phyloP scores from a whole-genome alignment of 1,140 invertebrate genomes.

The Drosophila cardini region DNA sequence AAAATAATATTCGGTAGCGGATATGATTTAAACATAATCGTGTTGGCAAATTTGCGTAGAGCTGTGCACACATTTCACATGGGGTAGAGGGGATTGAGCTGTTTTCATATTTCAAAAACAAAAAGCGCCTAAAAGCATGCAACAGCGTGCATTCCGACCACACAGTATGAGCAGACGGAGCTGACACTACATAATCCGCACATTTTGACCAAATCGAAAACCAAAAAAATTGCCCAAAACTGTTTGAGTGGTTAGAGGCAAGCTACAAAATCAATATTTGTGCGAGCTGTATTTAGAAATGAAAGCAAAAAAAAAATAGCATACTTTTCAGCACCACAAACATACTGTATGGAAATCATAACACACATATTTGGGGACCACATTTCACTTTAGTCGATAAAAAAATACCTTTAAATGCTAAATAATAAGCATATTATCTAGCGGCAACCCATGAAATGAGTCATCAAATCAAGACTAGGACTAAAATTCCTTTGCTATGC shows the following conservation, averaged over 20 bases:
- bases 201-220: constrained; percentile 34
- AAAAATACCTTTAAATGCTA: constrained; percentile 3
- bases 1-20: constrained; percentile 65
- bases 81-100: neutral
- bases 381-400: neutral
- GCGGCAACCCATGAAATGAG: constrained; percentile 26
- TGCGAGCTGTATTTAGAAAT: neutral
- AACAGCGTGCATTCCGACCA: constrained; percentile 27
- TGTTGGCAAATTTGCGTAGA: constrained; percentile 24
- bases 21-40: constrained; percentile 75
- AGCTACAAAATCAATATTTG: constrained; percentile 15
- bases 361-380: neutral
- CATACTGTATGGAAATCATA: neutral
- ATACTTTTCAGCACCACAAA: constrained; percentile 8
- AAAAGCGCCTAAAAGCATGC: constrained; percentile 40
- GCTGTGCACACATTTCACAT: constrained; percentile 6
- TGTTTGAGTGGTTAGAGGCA: neutral
- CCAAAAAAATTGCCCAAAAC: constrained; percentile 52
- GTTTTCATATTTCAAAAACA: neutral
- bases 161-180: neutral
- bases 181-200: constrained; percentile 33
- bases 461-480: constrained; percentile 44
- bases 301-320: neutral
- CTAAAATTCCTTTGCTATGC: constrained; percentile 51
- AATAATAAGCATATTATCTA: constrained; percentile 10